Conservation (phyloP, 2,797 vertebrate genomes). For the Crocidura indochinensis region DNA sequence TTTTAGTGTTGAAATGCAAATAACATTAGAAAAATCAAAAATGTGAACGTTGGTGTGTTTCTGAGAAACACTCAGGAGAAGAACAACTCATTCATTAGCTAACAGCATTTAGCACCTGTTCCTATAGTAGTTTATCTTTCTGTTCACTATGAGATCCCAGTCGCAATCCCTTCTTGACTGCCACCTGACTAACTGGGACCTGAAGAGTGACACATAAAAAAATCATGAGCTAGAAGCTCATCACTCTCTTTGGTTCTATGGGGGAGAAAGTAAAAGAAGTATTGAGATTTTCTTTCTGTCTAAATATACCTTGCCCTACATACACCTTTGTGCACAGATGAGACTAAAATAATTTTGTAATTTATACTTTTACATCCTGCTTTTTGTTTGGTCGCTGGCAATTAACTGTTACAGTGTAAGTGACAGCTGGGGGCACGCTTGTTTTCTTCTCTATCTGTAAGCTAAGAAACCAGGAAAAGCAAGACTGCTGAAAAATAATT, state of each 20-base stretch:
- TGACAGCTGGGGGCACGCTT: conserved; percentile 54
- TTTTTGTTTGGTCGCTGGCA: conserved; percentile 60
- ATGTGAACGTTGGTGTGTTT: conserved; percentile 34
- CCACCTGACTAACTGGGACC: conserved; percentile 50
- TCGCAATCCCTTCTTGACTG: conserved; percentile 64
- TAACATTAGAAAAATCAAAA: conserved; percentile 66
- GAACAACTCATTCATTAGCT: conserved; percentile 59
- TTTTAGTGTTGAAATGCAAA: conserved; percentile 50
- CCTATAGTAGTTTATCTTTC: conserved; percentile 69
- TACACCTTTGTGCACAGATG: conserved; percentile 60
- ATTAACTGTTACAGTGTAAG: conserved; percentile 49
- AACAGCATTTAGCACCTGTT: conserved; percentile 71
- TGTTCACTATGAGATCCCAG: conserved; percentile 58
- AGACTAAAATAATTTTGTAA: conserved; percentile 76
- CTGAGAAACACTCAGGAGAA: conserved; percentile 53
- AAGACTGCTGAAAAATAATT: conserved; percentile 49
- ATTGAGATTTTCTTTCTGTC: conserved; percentile 62
- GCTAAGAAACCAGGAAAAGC: conserved; percentile 49
- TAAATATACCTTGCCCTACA: conserved; percentile 77
- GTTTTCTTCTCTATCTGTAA: conserved; percentile 59
- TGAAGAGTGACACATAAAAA: conserved; percentile 66
- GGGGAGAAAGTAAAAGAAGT: conserved; percentile 72
- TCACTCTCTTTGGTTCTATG: conserved; percentile 61
- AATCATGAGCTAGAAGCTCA: conserved; percentile 67
- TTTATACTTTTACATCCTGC: conserved; percentile 69